Percentiles rank a stretch among this genome's conserved stretches.
phyloP scores from a whole-genome alignment of 2,797 vertebrate genomes.

The Astyanax mexicanus region DNA sequence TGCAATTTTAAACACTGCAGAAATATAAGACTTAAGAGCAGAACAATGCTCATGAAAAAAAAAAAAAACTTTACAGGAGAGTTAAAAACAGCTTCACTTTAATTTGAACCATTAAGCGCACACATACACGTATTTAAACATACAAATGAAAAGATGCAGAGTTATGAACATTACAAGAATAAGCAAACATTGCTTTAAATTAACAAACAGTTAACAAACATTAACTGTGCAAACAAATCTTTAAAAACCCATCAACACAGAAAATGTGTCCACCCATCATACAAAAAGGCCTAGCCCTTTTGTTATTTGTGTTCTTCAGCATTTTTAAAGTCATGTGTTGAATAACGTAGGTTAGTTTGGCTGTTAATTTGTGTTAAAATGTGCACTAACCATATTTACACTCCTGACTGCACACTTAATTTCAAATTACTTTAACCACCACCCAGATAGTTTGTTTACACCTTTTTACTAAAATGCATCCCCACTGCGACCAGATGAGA shows the following conservation, averaged over 20 bases:
- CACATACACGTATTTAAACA: not conserved
- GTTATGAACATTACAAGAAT: too few species aligned
- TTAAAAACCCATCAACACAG: not conserved
- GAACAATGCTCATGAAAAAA: not conserved
- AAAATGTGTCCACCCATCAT: not conserved
- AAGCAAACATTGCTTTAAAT: not conserved
- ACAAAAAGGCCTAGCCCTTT: not conserved
- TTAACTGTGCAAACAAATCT: not conserved
- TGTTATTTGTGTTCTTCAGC: not conserved
- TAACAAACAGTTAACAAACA: not conserved
- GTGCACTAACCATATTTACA: too few species aligned
- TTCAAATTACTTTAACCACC: too few species aligned
- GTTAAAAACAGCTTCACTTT: not conserved
- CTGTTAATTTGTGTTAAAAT: not conserved
- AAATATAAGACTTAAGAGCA: not conserved
- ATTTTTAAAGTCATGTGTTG: not conserved
- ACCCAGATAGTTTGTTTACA: too few species aligned
- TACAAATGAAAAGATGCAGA: not conserved
- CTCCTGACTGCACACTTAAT: too few species aligned
- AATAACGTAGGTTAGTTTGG: not conserved
- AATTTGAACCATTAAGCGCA: not conserved
- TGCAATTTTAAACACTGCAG: slow-evolving; percentile 23
- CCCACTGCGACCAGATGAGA: too few species aligned
- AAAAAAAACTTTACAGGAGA: not conserved
- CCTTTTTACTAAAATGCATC: too few species aligned